Conservation (phyloP, 2,888 invertebrate species). For the Alloscopus bannaensis region DNA sequence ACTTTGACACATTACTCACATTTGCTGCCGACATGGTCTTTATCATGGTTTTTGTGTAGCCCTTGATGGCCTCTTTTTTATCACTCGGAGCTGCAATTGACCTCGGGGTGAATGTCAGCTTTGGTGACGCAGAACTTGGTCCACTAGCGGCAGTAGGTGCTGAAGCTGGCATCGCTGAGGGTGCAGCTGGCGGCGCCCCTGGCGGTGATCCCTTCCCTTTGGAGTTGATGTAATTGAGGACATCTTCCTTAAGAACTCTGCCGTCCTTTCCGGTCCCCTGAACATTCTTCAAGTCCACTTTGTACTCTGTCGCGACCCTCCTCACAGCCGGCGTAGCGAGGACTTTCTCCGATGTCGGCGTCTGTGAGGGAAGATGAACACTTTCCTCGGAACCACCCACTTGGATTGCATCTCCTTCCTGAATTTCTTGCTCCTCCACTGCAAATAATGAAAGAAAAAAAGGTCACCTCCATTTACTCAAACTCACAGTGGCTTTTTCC, state of each 20-base stretch:
- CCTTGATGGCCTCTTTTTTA: conserved; percentile 83
- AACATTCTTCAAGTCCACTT: conserved; percentile 83
- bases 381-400: conserved; percentile 72
- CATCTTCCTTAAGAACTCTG: conserved; percentile 96
- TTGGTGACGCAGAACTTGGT: not conserved
- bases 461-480: not conserved
- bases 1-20: conserved; percentile 65
- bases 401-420: conserved; percentile 75
- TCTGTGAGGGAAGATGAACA: conserved; percentile 63
- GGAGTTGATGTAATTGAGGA: conserved; percentile 81
- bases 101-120: conserved; percentile 45
- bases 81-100: conserved; percentile 75
- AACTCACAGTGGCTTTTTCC: no score
- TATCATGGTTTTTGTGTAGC: conserved; percentile 94
- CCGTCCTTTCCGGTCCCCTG: conserved; percentile 90
- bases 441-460: not conserved
- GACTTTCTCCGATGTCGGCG: conserved; percentile 75
- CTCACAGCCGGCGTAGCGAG: conserved; percentile 96
- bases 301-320: conserved; percentile 92
- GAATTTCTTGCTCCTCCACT: conserved; percentile 73
- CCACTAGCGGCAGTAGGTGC: not conserved
- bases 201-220: conserved; percentile 1
- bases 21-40: conserved; percentile 89
- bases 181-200: conserved; percentile 55
- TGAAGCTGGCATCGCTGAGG: conserved; percentile 43